Evolutionary conservation across 2,888 invertebrate species (phyloP).

Genomic region (Nowickia ferox): DNA sequence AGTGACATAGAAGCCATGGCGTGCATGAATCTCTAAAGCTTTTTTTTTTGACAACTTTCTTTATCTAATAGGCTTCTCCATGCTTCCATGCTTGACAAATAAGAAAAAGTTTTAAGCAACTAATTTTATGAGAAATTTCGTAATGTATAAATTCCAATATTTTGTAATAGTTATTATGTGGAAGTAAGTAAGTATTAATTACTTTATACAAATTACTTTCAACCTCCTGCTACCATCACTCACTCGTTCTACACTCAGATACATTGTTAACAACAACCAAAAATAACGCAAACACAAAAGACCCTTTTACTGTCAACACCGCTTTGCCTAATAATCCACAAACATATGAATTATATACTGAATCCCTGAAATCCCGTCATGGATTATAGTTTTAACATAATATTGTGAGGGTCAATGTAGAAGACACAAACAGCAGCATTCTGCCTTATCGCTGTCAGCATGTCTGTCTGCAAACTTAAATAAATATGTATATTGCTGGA

Average conservation of each 20-base stretch:
- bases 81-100: too few relatives aligned
- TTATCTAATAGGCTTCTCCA: too few relatives aligned
- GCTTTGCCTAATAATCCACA: slow-evolving; percentile 20
- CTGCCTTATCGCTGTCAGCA: slow-evolving; percentile 28
- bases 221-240: not conserved
- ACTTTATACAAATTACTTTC: not conserved
- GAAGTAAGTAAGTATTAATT: not conserved
- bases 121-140: too few relatives aligned
- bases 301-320: not conserved
- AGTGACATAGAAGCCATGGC: too few relatives aligned
- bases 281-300: slow-evolving; percentile 12
- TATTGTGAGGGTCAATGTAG: slow-evolving; percentile 31
- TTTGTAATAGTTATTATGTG: too few relatives aligned
- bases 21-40: too few relatives aligned
- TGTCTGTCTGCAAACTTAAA: not conserved
- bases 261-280: not conserved
- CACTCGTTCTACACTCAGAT: not conserved
- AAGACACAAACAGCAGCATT: not conserved
- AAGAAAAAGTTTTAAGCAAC: too few relatives aligned
- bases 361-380: slow-evolving; percentile 31
- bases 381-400: slow-evolving; percentile 51
- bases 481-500: slow-evolving; percentile 6
- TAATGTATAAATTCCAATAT: too few relatives aligned
- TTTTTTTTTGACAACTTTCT: too few relatives aligned
- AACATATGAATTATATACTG: slow-evolving; percentile 19